Percentiles rank a stretch among this genome's conserved stretches.
These are phyloP conservation scores for Silvanus unidentatus DNA, from an alignment of 2,888 invertebrate species.

Conservation along the genomic window DNA sequence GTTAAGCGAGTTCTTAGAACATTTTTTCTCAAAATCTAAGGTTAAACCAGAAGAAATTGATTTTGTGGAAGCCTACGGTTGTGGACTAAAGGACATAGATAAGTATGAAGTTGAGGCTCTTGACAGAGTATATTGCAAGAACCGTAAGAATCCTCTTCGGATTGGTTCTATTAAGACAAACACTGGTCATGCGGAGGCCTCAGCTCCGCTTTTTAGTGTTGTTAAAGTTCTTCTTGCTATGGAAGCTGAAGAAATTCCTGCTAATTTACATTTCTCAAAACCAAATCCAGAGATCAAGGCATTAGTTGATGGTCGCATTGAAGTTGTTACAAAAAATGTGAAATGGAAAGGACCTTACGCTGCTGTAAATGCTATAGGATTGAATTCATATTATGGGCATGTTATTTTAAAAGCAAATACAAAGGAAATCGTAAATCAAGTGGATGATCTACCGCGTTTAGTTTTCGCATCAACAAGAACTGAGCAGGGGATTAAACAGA, in stretches of 20 bases:
- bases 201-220: slow-evolving; percentile 79
- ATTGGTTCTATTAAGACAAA: slow-evolving; percentile 96
- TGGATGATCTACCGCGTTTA: slow-evolving; percentile 58
- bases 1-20: slow-evolving; percentile 47
- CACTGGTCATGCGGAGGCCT: slow-evolving; percentile 95
- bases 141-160: slow-evolving; percentile 69
- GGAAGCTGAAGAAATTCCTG: slow-evolving; percentile 83
- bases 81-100: slow-evolving; percentile 39
- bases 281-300: slow-evolving; percentile 89
- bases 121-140: slow-evolving; percentile 80
- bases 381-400: slow-evolving; percentile 93
- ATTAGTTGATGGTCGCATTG: slow-evolving; percentile 70
- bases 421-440: slow-evolving; percentile 53
- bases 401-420: slow-evolving; percentile 76
- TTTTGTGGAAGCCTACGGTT: slow-evolving; percentile 43
- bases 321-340: slow-evolving; percentile 74
- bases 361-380: slow-evolving; percentile 95
- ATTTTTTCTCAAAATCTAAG: slow-evolving; percentile 52
- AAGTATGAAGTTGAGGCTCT: slow-evolving; percentile 86
- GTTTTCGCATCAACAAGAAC: slow-evolving; percentile 80
- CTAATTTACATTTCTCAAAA: slow-evolving; percentile 78
- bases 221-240: slow-evolving; percentile 88
- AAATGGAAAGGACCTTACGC: slow-evolving; percentile 81
- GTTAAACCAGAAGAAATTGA: slow-evolving; percentile 41
- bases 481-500: slow-evolving; percentile 63